These are phyloP conservation scores for Arctopsyche grandis DNA, from an alignment of 1,140 invertebrate genomes.

Conservation along the genomic window DNA sequence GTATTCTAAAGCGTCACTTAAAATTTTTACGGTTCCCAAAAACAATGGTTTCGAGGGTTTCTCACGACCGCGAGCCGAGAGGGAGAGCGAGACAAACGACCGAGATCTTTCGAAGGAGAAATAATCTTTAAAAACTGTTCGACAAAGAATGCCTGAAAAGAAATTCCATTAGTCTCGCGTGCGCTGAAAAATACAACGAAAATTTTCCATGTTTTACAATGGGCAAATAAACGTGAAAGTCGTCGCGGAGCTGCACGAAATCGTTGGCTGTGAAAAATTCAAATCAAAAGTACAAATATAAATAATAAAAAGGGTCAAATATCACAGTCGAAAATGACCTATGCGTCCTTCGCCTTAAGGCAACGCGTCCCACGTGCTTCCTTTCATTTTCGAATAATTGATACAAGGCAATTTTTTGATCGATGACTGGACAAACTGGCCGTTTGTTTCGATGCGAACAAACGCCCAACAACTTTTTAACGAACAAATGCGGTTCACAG, in stretches of 20 bases:
- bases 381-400: conserved; percentile 27
- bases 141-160: conserved; percentile 46
- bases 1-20: conserved; percentile 11
- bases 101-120: conserved; percentile 8
- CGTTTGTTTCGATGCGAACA: background rate
- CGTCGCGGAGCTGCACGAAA: background rate
- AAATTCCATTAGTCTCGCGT: conserved; percentile 43
- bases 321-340: background rate
- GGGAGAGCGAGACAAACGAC: conserved; percentile 14
- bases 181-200: conserved; percentile 19
- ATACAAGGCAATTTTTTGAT: conserved; percentile 26
- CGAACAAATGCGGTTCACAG: conserved; percentile 25
- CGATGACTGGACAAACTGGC: conserved; percentile 19
- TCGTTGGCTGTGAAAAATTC: background rate
- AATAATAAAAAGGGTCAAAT: background rate
- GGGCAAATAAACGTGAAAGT: background rate
- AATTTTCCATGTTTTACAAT: background rate
- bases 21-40: conserved; percentile 3
- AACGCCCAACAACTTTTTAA: background rate
- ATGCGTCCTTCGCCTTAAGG: background rate
- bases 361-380: background rate
- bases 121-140: conserved; percentile 42
- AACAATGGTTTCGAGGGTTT: conserved; percentile 10
- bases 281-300: background rate
- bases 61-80: background rate